Evolutionary conservation across 1,140 invertebrate species (phyloP), one percentile per base, ranked within the genome.

Genomic region (Pteromalus puparum): DNA sequence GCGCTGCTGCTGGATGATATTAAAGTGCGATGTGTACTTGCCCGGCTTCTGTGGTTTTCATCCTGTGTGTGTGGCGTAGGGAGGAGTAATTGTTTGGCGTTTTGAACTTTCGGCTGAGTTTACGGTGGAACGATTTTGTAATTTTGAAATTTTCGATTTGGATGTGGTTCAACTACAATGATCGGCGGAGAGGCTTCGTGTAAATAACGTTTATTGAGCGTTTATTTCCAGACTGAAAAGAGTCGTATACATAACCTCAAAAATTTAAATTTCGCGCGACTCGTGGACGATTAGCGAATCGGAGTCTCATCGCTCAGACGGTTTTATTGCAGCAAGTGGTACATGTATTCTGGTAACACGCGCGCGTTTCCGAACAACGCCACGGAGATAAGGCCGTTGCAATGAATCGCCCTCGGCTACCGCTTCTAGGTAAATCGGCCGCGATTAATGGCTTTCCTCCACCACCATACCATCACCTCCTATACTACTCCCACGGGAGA

Each of bases 381-480:
- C 53, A 6, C 18, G 21, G 24, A 70, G 24, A 70, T 68, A 70
- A 28, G 26, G 26, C 3, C 15, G 26, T 0, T 21, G 21, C 26
- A 70, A 70, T 70, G 28, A 70, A 70, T 70, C 68, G 68, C 68
- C 24, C 68, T 6, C 53, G 53, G 21, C 53, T 61, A 61, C 5
- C 68, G 26, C 68, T 26, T 30, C 68, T 70, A 70, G 68, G 68
- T 70, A 28, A 70, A 70, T 70, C 68, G 68, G 68, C 26, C 26
- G 68, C 24, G 68, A 70, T 70, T 70, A 70, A 70, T 70, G 68
- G 68, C 68, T 15, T 12, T 61, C 53, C 53, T 21, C 53, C 21
- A 2, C 21, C 7, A 21, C n/a, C n/a, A n/a, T n/a, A n/a, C n/a
- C n/a, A n/a, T n/a, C n/a, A n/a, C 53, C 21, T 21, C 6, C 38